Conservation (phyloP, 2,888 invertebrate species). For the Tipula confusa region DNA sequence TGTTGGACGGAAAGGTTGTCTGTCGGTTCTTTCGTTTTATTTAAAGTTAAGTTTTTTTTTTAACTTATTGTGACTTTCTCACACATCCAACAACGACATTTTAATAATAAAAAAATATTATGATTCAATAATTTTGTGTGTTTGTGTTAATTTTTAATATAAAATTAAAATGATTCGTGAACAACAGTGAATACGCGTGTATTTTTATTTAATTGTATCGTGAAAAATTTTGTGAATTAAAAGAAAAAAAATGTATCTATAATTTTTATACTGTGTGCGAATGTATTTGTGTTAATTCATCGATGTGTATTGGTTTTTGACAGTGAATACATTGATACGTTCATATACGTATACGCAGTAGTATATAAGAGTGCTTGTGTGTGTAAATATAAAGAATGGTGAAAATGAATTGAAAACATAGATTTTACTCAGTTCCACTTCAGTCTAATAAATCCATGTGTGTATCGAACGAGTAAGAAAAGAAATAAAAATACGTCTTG, state of each 20-base stretch:
- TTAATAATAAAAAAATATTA: background rate
- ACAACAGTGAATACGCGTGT: background rate
- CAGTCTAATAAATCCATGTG: background rate
- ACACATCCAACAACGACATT: background rate
- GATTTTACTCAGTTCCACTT: slow-evolving; percentile 16
- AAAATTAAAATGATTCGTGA: background rate
- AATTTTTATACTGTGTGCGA: background rate
- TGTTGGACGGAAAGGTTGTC: background rate
- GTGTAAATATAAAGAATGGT: background rate
- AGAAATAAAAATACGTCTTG: background rate
- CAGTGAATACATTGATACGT: background rate
- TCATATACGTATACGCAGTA: background rate
- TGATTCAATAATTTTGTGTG: background rate
- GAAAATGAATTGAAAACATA: slow-evolving; percentile 16
- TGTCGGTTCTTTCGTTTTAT: background rate
- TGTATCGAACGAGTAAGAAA: background rate
- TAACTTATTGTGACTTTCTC: background rate
- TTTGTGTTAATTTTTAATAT: background rate
- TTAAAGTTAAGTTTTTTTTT: background rate
- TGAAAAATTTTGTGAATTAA: background rate
- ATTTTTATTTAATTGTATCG: background rate
- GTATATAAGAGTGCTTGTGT: background rate
- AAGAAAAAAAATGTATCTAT: background rate
- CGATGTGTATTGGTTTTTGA: background rate
- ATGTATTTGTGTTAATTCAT: slow-evolving; percentile 3